Base-by-base conservation (phyloP, 2,888 invertebrate species). In the Lepidocyrtinus sp. region DNA sequence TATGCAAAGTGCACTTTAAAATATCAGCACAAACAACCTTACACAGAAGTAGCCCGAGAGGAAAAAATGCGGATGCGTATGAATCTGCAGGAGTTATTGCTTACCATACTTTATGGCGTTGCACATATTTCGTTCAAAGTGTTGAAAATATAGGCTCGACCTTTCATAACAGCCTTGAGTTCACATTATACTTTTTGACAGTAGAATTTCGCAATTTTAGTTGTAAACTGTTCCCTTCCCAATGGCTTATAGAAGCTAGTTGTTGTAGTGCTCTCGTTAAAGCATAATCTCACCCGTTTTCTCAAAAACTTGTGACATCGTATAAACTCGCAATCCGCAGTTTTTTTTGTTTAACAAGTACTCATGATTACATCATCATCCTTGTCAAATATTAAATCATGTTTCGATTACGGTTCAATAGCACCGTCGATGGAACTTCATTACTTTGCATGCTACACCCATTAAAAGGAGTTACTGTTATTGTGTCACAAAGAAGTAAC, bases 81-180 rank as follows among this genome's bases (percentile, higher is more conserved):
- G 55, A 7, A 69, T 12, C 65, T 26, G 5, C 27, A 65, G n/a
- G n/a, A 55, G 21, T 7, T 45, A 64, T n/a, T n/a, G n/a, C n/a
- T n/a, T n/a, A 64, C 46, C 64, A 75, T 36, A 70, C 62, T 80
- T 75, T 80, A 75, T 75, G 65, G 62, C 2, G 17, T 59, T 59
- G 3, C 59, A 21, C 19, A 69, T 80, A 71, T 78, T 68, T 65
- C 59, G 63, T 45, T 36, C 76, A 59, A n/a, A 80, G 70, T 72
- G 81, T 36, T 81, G 81, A 81, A 67, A 81, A 75, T 75, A 67
- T 68, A 63, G 72, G 75, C 63, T 81, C 81, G 75, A 72, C 81
- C 72, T 63, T 17, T 67, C 15, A 36, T 72, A 68, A 63, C 81
- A 75, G 67, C 75, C 71, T 67, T 72, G 45, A 59, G 19, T 26